These are phyloP conservation scores for Dendrophyllia cribrosa DNA, from an alignment of 64 coral and sea anemone species.

Conservation along the genomic window DNA sequence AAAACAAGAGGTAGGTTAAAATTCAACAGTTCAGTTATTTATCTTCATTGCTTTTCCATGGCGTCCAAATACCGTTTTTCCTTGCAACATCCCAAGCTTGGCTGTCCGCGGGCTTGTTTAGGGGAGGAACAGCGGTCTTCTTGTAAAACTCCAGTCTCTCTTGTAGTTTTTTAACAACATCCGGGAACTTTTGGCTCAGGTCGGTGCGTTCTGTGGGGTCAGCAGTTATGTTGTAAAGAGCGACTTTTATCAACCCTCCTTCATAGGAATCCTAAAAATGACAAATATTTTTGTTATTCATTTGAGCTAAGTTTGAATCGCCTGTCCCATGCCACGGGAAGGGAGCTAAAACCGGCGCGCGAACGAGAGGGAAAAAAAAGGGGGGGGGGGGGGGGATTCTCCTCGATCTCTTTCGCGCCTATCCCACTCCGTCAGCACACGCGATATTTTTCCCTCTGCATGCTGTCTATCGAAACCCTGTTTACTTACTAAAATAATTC, in stretches of 20 bases:
- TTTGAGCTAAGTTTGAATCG: neutral
- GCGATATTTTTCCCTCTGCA: too few species aligned
- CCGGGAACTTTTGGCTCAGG: conserved; percentile 27
- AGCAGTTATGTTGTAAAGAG: conserved; percentile 49
- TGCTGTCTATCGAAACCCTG: too few species aligned
- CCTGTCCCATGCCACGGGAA: neutral
- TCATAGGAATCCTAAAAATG: neutral
- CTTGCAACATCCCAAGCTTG: conserved; percentile 8
- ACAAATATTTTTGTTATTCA: neutral
- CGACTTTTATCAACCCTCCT: conserved; percentile 12
- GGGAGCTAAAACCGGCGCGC: too few species aligned
- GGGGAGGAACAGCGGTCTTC: neutral
- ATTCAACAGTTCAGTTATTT: too few species aligned
- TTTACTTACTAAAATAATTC: too few species aligned
- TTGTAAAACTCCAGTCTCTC: conserved; percentile 20
- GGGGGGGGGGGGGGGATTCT: too few species aligned
- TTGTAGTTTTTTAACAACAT: conserved; percentile 11
- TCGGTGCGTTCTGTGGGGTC: conserved; percentile 25
- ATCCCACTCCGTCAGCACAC: too few species aligned
- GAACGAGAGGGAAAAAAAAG: too few species aligned
- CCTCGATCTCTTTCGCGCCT: too few species aligned
- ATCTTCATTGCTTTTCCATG: conserved; percentile 5
- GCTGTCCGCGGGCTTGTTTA: conserved; percentile 26
- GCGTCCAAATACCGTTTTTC: conserved; percentile 39
- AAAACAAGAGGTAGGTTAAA: too few species aligned